Conservation (phyloP, 2,888 invertebrate genomes). For the Drymonia ruficornis region DNA sequence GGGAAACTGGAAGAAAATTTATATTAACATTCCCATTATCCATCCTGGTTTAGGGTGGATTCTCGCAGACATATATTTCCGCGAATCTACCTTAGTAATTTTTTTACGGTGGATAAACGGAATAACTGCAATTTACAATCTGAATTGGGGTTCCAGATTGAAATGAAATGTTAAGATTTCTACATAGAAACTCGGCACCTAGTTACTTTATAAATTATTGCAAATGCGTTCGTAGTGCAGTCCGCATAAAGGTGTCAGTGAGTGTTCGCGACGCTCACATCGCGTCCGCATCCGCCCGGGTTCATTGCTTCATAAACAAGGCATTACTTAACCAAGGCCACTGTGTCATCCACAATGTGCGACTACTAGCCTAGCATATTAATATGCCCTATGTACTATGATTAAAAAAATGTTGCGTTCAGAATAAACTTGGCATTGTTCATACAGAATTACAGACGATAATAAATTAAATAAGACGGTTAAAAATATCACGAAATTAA, state of each 20-base stretch:
- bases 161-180: background rate
- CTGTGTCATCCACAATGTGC: conserved; percentile 76
- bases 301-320: conserved; percentile 72
- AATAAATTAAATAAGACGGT: conserved; percentile 74
- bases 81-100: too few relatives aligned
- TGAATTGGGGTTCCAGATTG: too few relatives aligned
- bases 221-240: conserved; percentile 29
- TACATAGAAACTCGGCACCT: conserved; percentile 8
- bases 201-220: background rate
- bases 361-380: conserved; percentile 74
- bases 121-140: too few relatives aligned
- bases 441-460: conserved; percentile 66
- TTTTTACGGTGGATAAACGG: too few relatives aligned
- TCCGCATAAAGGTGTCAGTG: conserved; percentile 36
- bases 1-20: too few relatives aligned
- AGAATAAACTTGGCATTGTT: conserved; percentile 58
- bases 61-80: too few relatives aligned
- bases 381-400: conserved; percentile 68
- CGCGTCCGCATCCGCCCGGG: conserved; percentile 48
- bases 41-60: too few relatives aligned
- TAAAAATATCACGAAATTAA: conserved; percentile 80
- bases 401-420: conserved; percentile 58
- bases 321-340: conserved; percentile 74
- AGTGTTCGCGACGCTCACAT: conserved; percentile 18
- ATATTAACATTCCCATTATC: too few relatives aligned